phyloP scores from a whole-genome alignment of 2,113 vertebrate species.

The Plotosus lineatus region DNA sequence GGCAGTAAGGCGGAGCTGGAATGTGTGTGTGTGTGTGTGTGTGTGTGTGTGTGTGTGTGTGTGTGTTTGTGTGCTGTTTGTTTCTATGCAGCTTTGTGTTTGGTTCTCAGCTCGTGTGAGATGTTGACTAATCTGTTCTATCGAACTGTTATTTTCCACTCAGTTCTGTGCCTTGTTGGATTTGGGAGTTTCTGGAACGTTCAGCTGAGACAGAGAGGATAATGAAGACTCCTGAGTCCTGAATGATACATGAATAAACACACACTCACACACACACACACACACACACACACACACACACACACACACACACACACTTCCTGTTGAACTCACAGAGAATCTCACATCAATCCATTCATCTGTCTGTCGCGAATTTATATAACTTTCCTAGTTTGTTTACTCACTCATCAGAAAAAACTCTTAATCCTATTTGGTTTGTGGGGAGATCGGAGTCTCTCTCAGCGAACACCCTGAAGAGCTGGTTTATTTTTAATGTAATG shows the following conservation, averaged over 20 bases:
- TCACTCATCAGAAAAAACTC: not conserved
- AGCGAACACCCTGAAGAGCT: no score
- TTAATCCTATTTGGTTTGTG: no score
- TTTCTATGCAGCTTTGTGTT: not conserved
- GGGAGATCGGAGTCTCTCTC: no score
- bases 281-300: not conserved
- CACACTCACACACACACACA: conserved; percentile 23
- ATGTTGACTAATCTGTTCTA: not conserved
- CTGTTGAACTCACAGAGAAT: not conserved
- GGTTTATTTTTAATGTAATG: no score
- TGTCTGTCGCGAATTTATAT: not conserved
- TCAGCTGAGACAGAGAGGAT: conserved; percentile 43
- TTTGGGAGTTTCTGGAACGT: conserved; percentile 1
- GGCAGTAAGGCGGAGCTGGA: not conserved
- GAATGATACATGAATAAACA: conserved; percentile 59
- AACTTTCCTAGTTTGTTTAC: not conserved
- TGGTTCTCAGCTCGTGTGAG: not conserved
- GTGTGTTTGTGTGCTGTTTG: not conserved
- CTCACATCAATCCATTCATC: not conserved
- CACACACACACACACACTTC: no score
- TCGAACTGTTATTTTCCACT: not conserved
- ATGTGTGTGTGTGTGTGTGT: not conserved
- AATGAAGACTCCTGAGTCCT: conserved; percentile 66
- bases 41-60: not conserved
- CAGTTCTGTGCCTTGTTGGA: not conserved